Conservation (phyloP, 2,113 vertebrate species). For the Numenius arquata region DNA sequence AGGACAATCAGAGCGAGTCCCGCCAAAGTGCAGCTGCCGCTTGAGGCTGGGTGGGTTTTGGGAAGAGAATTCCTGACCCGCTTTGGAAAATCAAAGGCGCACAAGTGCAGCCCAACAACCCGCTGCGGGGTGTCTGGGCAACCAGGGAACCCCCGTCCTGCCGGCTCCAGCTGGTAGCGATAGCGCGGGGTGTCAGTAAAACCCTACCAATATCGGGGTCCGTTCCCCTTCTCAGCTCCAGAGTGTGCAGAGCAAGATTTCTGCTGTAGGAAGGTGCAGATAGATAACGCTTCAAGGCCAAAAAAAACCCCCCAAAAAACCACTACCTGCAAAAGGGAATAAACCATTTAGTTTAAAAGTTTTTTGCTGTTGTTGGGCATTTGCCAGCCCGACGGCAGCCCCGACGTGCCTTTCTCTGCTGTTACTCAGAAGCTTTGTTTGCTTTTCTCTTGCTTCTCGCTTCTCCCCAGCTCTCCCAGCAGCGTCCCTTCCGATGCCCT, state of each 20-base stretch:
- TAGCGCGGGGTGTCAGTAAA: accelerated
- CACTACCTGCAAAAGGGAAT: neutral
- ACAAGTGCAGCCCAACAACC: no score
- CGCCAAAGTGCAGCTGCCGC: accelerated
- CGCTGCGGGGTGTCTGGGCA: no score
- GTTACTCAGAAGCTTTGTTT: neutral
- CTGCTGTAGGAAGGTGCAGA: neutral
- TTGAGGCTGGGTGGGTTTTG: neutral
- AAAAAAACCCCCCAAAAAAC: no score
- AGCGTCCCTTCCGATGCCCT: neutral
- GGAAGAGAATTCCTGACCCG: no score
- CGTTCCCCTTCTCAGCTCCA: neutral
- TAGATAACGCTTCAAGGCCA: neutral
- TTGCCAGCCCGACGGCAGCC: neutral
- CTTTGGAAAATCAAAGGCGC: no score
- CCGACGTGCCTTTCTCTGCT: neutral
- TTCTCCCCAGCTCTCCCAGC: neutral
- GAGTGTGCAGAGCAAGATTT: accelerated
- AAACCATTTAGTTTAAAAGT: neutral
- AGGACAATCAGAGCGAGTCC: neutral
- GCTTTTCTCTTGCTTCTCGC: neutral
- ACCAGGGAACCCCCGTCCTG: no score
- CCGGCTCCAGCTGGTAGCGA: accelerated
- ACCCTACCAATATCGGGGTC: accelerated
- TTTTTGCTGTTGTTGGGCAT: neutral